phyloP scores from a whole-genome alignment of 2,797 vertebrate genomes.

The Squalus acanthias region DNA sequence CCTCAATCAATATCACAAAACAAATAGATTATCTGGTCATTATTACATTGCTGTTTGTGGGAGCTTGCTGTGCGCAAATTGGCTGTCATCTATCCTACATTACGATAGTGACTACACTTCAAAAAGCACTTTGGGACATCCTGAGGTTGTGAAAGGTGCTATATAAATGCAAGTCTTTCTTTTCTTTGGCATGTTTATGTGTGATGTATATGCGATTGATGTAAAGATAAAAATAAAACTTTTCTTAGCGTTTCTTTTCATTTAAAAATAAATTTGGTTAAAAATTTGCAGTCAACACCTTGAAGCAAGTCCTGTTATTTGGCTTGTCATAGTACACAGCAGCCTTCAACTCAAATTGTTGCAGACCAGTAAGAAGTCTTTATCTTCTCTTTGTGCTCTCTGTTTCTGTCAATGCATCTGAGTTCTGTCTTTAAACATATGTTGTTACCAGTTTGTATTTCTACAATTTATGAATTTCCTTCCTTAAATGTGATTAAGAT shows the following conservation, averaged over 20 bases:
- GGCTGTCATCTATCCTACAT: too few relatives aligned
- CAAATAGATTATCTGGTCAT: too few relatives aligned
- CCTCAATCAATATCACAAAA: too few relatives aligned
- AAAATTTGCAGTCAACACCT: not conserved
- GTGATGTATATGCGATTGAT: not conserved
- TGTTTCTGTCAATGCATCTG: not conserved
- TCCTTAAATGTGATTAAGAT: not conserved
- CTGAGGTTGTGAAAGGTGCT: too few relatives aligned
- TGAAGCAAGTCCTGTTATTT: not conserved
- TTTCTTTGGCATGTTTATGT: not conserved
- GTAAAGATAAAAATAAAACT: not conserved
- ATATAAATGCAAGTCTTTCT: too few relatives aligned
- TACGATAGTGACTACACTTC: too few relatives aligned
- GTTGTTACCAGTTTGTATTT: not conserved
- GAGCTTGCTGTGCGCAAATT: too few relatives aligned
- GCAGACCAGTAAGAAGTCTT: not conserved
- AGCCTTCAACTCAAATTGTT: not conserved
- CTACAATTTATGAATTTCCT: not conserved
- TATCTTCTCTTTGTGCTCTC: not conserved
- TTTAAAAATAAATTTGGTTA: not conserved
- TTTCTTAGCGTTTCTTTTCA: not conserved
- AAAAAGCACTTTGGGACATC: too few relatives aligned
- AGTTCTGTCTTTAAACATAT: not conserved
- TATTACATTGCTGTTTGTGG: too few relatives aligned
- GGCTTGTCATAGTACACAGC: not conserved